Evolutionary conservation across 1,140 invertebrate genomes (phyloP).

Genomic region (Dendroctonus valens): DNA sequence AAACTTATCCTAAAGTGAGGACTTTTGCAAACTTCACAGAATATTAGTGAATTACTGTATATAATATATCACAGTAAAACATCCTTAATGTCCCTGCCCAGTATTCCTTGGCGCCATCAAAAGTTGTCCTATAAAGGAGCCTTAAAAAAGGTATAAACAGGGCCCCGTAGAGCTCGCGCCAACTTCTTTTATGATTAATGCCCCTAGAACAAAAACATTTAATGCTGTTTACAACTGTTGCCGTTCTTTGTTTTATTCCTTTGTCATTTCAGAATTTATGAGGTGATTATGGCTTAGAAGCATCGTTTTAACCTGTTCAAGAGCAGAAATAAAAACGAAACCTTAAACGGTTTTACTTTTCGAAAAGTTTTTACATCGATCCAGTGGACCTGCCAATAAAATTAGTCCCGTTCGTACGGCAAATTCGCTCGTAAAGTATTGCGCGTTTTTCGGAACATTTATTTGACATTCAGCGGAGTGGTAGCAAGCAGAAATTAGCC

Average conservation of each 20-base stretch:
- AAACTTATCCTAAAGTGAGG: no score
- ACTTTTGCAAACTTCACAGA: no score
- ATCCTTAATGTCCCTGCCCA: background rate
- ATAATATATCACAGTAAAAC: background rate
- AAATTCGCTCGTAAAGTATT: no score
- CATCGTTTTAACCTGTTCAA: background rate
- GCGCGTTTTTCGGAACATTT: no score
- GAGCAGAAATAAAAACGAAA: slow-evolving; percentile 4
- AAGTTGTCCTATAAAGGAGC: slow-evolving; percentile 3
- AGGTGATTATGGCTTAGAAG: slow-evolving; percentile 15
- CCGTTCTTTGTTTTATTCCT: slow-evolving; percentile 19
- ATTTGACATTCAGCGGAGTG: no score
- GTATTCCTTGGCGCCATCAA: background rate
- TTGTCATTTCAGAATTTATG: slow-evolving; percentile 16
- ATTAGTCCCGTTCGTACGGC: no score
- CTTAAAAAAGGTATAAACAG: slow-evolving; percentile 15
- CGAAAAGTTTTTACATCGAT: no score
- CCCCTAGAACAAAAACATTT: slow-evolving; percentile 17
- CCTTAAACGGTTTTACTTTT: background rate
- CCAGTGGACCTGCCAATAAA: no score
- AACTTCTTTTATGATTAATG: slow-evolving; percentile 24
- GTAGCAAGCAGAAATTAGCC: no score
- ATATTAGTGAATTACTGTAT: no score
- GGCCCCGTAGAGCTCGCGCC: background rate
- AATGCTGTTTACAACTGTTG: slow-evolving; percentile 24